phyloP scores from a whole-genome alignment of 2,888 invertebrate species.

The Eupelmus urozonus region DNA sequence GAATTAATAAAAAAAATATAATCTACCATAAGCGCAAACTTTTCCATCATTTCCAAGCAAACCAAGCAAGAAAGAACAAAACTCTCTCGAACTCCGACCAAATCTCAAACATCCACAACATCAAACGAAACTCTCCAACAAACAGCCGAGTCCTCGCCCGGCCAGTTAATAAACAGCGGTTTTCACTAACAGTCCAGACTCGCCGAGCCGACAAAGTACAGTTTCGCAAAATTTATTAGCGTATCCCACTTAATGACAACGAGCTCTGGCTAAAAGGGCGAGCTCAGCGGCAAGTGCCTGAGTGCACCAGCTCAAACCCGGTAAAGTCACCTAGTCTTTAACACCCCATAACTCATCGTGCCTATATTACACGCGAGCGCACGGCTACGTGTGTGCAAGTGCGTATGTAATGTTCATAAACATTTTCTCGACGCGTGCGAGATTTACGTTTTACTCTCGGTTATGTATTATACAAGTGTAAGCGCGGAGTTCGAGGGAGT shows the following conservation, averaged over 20 bases:
- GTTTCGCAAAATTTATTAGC: constrained; percentile 50
- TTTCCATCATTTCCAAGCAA: too few relatives aligned
- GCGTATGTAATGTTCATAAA: constrained; percentile 43
- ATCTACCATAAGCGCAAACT: too few relatives aligned
- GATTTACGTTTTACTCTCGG: constrained; percentile 43
- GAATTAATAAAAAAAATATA: too few relatives aligned
- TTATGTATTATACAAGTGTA: too few relatives aligned
- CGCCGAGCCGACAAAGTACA: neutral
- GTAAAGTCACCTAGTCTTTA: constrained; percentile 70
- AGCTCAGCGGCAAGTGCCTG: constrained; percentile 21
- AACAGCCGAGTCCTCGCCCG: too few relatives aligned
- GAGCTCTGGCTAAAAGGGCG: constrained; percentile 39
- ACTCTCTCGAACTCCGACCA: too few relatives aligned
- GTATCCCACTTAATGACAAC: constrained; percentile 42
- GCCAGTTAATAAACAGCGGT: too few relatives aligned
- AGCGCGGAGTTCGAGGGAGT: neutral
- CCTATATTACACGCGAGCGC: constrained; percentile 53
- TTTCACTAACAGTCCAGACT: neutral
- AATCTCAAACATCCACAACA: too few relatives aligned
- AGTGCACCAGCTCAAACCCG: constrained; percentile 60
- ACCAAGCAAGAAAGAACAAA: too few relatives aligned
- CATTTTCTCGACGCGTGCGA: constrained; percentile 35
- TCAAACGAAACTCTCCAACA: too few relatives aligned
- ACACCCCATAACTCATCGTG: constrained; percentile 71
- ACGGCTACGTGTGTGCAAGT: constrained; percentile 18